Conservation (phyloP, 2,113 vertebrate genomes). For the Rhinopomastus cyanomelas region DNA sequence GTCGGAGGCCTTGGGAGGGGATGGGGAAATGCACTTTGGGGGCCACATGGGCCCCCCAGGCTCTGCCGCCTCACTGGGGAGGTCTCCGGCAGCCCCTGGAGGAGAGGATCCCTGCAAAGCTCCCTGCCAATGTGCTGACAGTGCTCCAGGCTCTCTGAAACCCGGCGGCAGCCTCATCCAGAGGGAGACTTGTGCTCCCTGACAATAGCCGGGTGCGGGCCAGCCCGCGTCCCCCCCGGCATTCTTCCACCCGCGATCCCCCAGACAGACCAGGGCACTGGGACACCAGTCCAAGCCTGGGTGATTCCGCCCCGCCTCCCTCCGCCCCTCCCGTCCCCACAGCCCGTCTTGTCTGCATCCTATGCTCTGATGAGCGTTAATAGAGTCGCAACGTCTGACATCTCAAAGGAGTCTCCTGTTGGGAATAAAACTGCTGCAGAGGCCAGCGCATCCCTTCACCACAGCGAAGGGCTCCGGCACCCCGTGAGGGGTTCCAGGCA, state of each 20-base stretch:
- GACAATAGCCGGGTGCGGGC: not conserved
- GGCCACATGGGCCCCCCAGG: not conserved
- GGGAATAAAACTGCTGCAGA: not conserved
- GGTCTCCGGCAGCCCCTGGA: not conserved
- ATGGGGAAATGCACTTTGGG: not conserved
- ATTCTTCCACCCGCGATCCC: not conserved
- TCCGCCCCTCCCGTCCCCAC: not conserved
- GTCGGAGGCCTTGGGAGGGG: no score
- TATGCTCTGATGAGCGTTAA: constrained; percentile 37
- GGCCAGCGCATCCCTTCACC: not conserved
- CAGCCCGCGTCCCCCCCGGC: not conserved
- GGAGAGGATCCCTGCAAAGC: not conserved
- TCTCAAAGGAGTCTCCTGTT: constrained; percentile 48
- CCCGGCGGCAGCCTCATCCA: not conserved
- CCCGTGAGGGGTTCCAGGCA: not conserved
- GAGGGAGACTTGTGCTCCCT: not conserved
- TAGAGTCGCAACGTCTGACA: constrained; percentile 43
- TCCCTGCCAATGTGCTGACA: not conserved
- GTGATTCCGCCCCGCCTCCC: not conserved
- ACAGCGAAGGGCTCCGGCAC: rapidly evolving
- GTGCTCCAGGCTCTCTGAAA: not conserved
- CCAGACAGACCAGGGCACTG: not conserved
- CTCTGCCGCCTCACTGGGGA: rapidly evolving
- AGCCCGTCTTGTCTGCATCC: constrained; percentile 58
- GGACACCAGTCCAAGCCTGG: not conserved